Evolutionary conservation across 2,888 invertebrate genomes (phyloP).

Genomic region (Trisateles emortualis): DNA sequence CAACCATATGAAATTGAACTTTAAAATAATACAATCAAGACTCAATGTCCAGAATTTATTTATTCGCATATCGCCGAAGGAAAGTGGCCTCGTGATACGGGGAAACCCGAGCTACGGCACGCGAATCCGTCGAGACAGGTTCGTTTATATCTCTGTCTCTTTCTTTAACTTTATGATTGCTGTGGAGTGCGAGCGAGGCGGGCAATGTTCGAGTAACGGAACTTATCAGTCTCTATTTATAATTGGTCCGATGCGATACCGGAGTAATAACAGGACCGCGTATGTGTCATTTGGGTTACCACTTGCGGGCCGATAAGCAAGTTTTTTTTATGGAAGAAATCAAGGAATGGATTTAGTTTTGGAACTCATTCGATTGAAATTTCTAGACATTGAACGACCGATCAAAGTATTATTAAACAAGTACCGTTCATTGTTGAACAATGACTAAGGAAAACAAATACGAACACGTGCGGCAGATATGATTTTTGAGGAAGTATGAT

Average conservation of each 20-base stretch:
- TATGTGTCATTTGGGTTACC: conserved; percentile 59
- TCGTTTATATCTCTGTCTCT: conserved; percentile 55
- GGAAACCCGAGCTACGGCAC: conserved; percentile 69
- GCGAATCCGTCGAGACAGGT: conserved; percentile 61
- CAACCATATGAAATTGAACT: conserved; percentile 20
- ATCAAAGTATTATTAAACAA: conserved; percentile 6
- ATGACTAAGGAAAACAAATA: conserved; percentile 13
- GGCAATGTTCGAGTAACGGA: conserved; percentile 62
- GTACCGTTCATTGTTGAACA: conserved; percentile 8
- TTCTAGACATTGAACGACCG: background rate
- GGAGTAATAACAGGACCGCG: conserved; percentile 65
- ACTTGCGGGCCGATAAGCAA: conserved; percentile 35
- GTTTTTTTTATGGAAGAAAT: conserved; percentile 22
- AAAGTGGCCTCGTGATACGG: conserved; percentile 65
- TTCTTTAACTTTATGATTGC: conserved; percentile 32
- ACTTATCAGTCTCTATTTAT: conserved; percentile 78
- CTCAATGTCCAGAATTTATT: conserved; percentile 29
- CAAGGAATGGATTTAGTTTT: background rate
- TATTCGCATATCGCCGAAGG: conserved; percentile 59
- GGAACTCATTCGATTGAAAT: background rate
- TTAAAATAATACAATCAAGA: conserved; percentile 34
- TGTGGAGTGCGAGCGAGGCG: conserved; percentile 48
- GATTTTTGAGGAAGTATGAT: conserved; percentile 11
- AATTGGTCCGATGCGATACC: conserved; percentile 70
- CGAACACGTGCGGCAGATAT: conserved; percentile 1